Evolutionary conservation across 2,113 vertebrate species (phyloP).

Genomic region (Trogon melanurus): DNA sequence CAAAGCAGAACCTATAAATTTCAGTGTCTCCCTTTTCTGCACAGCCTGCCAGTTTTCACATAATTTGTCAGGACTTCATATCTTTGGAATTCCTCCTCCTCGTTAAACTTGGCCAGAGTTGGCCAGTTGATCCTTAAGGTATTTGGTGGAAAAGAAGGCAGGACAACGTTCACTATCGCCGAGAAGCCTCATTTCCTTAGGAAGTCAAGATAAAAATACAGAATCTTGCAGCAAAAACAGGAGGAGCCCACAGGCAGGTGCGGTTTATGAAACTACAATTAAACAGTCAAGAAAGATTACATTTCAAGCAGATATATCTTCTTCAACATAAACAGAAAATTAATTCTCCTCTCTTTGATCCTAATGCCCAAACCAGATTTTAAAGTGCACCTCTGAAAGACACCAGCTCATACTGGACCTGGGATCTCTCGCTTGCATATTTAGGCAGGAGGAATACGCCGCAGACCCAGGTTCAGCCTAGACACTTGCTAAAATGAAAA

Average conservation of each 20-base stretch:
- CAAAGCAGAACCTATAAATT: background rate
- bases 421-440: background rate
- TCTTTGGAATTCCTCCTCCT: slow-evolving; percentile 41
- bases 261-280: slow-evolving; percentile 33
- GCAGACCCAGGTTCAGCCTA: background rate
- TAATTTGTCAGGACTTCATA: background rate
- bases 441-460: background rate
- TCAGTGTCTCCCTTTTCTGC: background rate
- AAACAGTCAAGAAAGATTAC: slow-evolving; percentile 33
- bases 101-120: background rate
- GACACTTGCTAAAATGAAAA: background rate
- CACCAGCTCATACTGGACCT: background rate
- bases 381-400: background rate
- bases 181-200: slow-evolving; percentile 46
- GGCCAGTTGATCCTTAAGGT: background rate
- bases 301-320: slow-evolving; percentile 23
- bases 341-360: slow-evolving; percentile 25
- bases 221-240: slow-evolving; percentile 21
- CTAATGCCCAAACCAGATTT: background rate
- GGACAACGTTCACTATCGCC: background rate
- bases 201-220: slow-evolving; percentile 47
- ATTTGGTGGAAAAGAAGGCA: slow-evolving; percentile 2
- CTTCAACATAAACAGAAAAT: slow-evolving; percentile 48
- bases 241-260: slow-evolving; percentile 43
- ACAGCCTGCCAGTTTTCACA: background rate